phyloP scores from a whole-genome alignment of 2,797 vertebrate genomes.

The Gallinago nigripennis region DNA sequence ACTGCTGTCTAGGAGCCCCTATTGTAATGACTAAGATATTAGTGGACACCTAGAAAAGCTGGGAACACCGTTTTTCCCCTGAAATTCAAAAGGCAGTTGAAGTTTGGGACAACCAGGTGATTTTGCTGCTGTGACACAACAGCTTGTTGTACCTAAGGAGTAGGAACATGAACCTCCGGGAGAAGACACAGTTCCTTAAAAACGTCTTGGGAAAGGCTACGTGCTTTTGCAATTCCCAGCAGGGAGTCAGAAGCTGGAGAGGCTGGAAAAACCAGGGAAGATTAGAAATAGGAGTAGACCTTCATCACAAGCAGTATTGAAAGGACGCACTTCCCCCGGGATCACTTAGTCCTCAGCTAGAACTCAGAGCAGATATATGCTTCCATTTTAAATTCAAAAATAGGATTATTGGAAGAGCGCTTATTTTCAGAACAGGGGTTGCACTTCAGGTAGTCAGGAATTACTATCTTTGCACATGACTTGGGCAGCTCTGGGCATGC shows the following conservation, averaged over 20 bases:
- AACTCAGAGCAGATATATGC: background rate
- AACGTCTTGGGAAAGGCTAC: background rate
- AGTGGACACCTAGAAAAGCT: background rate
- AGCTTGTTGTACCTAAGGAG: background rate
- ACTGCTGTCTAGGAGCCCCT: background rate
- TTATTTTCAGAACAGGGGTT: background rate
- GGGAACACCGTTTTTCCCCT: background rate
- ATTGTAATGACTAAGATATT: background rate
- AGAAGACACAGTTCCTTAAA: background rate
- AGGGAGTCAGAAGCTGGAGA: background rate
- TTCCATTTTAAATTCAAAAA: background rate
- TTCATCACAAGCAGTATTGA: background rate
- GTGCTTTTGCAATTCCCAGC: background rate
- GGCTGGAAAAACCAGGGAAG: background rate
- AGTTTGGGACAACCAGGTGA: background rate
- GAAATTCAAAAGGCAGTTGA: background rate
- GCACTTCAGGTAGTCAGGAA: background rate
- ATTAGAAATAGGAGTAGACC: background rate
- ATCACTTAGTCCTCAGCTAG: background rate
- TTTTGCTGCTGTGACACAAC: background rate
- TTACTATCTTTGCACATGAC: background rate
- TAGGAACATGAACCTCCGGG: background rate
- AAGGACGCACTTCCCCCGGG: background rate
- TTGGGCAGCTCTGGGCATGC: background rate
- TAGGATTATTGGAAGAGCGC: fast-evolving